Base-by-base conservation (phyloP, 1,140 invertebrate species). In the Himalopsyche phryganea region DNA sequence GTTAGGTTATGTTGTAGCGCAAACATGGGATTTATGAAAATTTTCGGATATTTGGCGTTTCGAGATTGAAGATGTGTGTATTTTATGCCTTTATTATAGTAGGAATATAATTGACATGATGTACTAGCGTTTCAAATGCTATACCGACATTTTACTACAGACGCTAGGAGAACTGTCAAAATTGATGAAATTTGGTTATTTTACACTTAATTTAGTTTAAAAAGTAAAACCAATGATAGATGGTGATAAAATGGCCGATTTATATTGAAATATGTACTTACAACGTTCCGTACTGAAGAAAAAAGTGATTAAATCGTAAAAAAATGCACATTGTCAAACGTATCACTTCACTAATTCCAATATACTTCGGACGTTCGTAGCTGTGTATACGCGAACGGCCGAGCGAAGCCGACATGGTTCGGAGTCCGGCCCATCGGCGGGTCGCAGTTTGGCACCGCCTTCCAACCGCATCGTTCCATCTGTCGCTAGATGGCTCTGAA, bases 91-190 rank as follows among this genome's bases (percentile, higher is more conserved):
- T 4, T 32, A 14, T 1, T 32, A 11, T 5, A 11, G 5, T 20
- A 42, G 18, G 14, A 15, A 50, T 15, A 11, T 15, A 47, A 41
- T 9, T 57, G 54, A 57, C 54, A 57, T 15, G 36, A 13, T 44
- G 13, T 44, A 50, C 49, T 32, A 19, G 17, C 47, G 32, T 33
- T 32, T 50, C 20, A 10, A 17, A 33, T 35, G 20, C 44, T 17
- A 47, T 44, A 47, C 18, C 10, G 18, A 10, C 14, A 19, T 18
- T 50, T 50, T 50, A 44, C 44, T 57, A 57, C 54, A 57, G 54
- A 57, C 54, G 54, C 54, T 23, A 18, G 54, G 40, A 50, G 54
- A 57, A 57, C 54, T 57, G 54, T 57, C 54, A 57, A 56, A 56
- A 4, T 19, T 35, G 17, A 38, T 13, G 6, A 6, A 23, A 48